These are phyloP conservation scores for Alethe castanea DNA, from an alignment of 2,113 vertebrate species.

Conservation along the genomic window DNA sequence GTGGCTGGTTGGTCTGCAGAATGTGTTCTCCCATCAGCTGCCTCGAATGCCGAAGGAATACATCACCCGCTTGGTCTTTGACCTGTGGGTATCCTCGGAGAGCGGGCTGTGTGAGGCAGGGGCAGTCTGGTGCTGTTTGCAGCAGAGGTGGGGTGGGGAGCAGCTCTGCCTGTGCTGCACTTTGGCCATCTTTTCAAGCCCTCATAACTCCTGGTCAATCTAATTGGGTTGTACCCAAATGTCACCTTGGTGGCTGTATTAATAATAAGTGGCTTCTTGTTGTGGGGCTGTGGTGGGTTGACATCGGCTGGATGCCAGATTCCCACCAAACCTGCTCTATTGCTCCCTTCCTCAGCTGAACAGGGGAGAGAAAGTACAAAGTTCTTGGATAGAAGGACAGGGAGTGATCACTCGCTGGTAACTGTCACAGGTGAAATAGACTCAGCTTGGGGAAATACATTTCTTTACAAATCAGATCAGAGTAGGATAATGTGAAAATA, in stretches of 20 bases:
- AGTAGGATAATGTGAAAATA: neutral
- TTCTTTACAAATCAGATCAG: neutral
- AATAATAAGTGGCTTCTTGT: neutral
- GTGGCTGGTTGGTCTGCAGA: conserved; percentile 98
- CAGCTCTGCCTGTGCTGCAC: neutral
- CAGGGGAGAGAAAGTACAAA: neutral
- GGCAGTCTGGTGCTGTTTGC: neutral
- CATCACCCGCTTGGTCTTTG: conserved; percentile 96
- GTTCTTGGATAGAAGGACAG: neutral
- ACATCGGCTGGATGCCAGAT: neutral
- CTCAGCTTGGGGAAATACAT: neutral
- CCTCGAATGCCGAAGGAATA: conserved; percentile 99
- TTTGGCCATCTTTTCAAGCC: neutral
- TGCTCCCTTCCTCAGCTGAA: neutral
- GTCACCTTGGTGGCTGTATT: neutral
- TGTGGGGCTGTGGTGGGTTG: neutral
- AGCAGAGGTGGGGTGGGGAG: neutral
- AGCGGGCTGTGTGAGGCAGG: neutral
- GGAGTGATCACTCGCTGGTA: neutral
- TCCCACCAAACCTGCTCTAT: neutral
- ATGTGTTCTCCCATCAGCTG: conserved; percentile 97
- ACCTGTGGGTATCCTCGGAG: conserved; percentile 82
- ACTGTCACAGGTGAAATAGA: neutral
- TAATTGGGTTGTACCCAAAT: neutral
- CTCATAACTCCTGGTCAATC: neutral